A percentile compares a stretch with the other conserved stretches of the same genome.
Conservation (phyloP, 2,888 invertebrate species). For the Dryococelus australis region DNA sequence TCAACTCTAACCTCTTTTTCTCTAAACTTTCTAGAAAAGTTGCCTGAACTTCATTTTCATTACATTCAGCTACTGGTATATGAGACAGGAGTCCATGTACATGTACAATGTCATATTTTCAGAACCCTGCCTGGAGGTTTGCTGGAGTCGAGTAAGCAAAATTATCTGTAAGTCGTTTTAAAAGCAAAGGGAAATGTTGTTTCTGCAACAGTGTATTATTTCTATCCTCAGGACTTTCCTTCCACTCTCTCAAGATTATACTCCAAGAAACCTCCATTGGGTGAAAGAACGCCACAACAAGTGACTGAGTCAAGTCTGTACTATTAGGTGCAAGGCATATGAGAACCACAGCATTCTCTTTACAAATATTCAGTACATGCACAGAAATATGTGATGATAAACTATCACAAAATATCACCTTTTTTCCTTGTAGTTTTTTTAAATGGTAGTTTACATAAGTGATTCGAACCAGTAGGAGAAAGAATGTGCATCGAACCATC, state of each 20-base stretch:
- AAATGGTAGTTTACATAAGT: conserved; percentile 48
- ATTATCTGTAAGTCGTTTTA: no score
- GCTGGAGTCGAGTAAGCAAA: no score
- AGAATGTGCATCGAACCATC: conserved; percentile 51
- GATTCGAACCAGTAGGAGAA: conserved; percentile 51
- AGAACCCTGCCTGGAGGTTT: background rate
- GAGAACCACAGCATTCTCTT: conserved; percentile 53
- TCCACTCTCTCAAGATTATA: conserved; percentile 49
- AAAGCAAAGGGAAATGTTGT: no score
- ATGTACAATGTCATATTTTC: no score
- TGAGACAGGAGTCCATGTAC: background rate
- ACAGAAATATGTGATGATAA: conserved; percentile 51
- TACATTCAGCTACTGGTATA: background rate
- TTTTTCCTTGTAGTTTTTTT: no score
- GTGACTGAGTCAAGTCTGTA: conserved; percentile 52
- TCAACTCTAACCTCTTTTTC: background rate
- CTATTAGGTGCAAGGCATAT: conserved; percentile 51
- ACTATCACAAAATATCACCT: conserved; percentile 56
- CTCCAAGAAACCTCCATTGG: conserved; percentile 51
- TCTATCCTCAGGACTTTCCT: conserved; percentile 30
- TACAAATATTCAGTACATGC: conserved; percentile 51
- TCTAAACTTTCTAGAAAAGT: background rate
- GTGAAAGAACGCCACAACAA: conserved; percentile 52
- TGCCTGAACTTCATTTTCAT: background rate
- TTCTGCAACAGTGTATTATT: conserved; percentile 20